Conservation (phyloP, 2,797 vertebrate genomes). For the Cyprinella venusta region DNA sequence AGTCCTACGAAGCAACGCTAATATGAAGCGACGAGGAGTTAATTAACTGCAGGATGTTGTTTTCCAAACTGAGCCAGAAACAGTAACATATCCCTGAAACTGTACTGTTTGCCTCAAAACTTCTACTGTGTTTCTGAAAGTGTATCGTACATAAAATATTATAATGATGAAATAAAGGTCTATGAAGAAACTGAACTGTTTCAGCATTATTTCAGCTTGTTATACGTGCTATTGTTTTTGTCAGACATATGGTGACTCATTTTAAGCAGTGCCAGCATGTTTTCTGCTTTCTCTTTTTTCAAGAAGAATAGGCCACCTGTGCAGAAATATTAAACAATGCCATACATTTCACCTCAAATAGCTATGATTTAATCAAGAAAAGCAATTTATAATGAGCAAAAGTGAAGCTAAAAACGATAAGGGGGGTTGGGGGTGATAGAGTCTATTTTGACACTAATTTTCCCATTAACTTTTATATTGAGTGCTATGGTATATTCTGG, state of each 20-base stretch:
- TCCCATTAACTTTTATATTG: neutral
- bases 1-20: neutral
- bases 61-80: conserved; percentile 48
- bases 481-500: neutral
- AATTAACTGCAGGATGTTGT: conserved; percentile 37
- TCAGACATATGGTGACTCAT: neutral
- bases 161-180: conserved; percentile 56
- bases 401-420: neutral
- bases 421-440: too few species aligned
- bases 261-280: conserved; percentile 1
- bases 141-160: conserved; percentile 54
- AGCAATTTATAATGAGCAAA: neutral
- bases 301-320: neutral
- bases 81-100: conserved; percentile 27
- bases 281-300: neutral
- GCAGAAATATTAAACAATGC: conserved; percentile 5
- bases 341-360: neutral
- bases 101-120: conserved; percentile 45
- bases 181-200: conserved; percentile 40
- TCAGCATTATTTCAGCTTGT: too few species aligned
- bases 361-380: conserved; percentile 4
- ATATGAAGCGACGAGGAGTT: neutral
- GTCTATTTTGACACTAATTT: neutral
- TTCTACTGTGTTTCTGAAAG: conserved; percentile 54
- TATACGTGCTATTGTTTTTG: neutral